Conservation (phyloP, 2,113 vertebrate genomes). For the Centropus unirufus region DNA sequence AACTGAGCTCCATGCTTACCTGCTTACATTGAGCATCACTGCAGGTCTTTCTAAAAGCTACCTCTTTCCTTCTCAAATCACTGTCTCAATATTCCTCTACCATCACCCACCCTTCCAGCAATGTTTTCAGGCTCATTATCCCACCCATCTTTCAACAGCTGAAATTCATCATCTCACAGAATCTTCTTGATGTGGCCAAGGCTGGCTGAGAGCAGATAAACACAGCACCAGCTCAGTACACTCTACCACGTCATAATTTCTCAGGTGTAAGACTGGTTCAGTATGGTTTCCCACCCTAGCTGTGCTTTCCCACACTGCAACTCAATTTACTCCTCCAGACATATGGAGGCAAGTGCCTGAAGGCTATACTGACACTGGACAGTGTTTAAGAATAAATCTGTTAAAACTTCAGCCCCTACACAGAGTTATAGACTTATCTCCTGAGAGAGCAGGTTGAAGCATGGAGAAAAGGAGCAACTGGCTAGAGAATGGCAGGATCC, state of each 20-base stretch:
- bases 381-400: neutral
- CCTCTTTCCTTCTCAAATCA: neutral
- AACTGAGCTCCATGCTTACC: neutral
- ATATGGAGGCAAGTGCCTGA: rapidly evolving
- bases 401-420: neutral
- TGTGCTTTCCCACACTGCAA: neutral
- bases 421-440: neutral
- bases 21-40: neutral
- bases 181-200: neutral
- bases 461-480: neutral
- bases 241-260: neutral
- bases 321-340: neutral
- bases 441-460: neutral
- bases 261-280: neutral
- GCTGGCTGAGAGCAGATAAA: neutral
- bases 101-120: neutral
- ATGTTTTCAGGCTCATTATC: neutral
- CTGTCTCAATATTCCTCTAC: rapidly evolving
- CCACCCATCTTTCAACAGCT: neutral
- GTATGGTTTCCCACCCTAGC: neutral
- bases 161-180: neutral
- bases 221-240: neutral
- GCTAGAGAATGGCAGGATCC: neutral
- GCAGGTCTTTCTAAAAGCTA: neutral
- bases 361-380: neutral